Base-by-base conservation (phyloP, 2,113 vertebrate genomes). In the Anarhynchus alexandrinus region DNA sequence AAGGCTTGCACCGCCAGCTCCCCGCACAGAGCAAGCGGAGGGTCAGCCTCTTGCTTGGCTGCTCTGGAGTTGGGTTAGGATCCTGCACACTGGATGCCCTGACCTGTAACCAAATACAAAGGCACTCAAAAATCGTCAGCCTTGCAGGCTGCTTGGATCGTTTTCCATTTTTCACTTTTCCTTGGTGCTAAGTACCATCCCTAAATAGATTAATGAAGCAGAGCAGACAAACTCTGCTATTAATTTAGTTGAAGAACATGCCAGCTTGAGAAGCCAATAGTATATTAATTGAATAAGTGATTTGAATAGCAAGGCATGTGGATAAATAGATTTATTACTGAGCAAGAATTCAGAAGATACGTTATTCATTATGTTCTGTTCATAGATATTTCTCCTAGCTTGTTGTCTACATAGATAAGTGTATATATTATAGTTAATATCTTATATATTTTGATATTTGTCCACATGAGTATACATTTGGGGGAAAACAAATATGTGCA, bases 181-280 rank as follows among this genome's bases (percentile, higher is more conserved):
- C n/a, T 82, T 54, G 13, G 22, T 82, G 58, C 26, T 81, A 77
- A 92, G 42, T 55, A 73, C 54, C 36, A 59, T 85, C 66, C 43
- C 84, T 92, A 73, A 94, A 90, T 6, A 81, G 67, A 58, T 92
- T 83, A 88, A 88, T 83, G 74, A 93, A 74, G 30, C n/a, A 73
- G 22, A 86, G 20, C 21, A 76, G 23, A 51, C 70, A 90, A 77
- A 34, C 22, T 54, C 38, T 78, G 26, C 81, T 69, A 23, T 65
- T 89, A 82, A 76, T 61, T 89, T 43, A 86, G 72, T 1, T 81
- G 57, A 52, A 87, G 82, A 82, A 70, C 3, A 5, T 65, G 79
- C 32, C 74, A 86, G 32, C 51, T 90, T 73, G 52, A 52, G 49
- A 94, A 77, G 47, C 8, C 29, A 70, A 26, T 42, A 40, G 32